phyloP scores from a whole-genome alignment of 2,797 vertebrate species.

The Salmo trutta region DNA sequence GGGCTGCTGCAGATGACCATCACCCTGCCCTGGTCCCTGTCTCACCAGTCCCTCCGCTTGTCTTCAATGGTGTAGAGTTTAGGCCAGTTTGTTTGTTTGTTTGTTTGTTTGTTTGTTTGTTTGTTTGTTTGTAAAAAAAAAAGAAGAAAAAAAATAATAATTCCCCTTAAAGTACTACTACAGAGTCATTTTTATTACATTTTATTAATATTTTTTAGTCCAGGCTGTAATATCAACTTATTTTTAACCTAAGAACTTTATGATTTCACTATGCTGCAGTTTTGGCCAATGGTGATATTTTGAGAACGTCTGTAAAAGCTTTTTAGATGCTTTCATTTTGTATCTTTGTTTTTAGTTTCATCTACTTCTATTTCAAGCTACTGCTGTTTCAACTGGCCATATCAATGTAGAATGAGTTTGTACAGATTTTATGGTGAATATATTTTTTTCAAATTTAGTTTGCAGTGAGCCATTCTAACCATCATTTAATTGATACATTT shows the following conservation, averaged over 20 bases:
- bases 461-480: constrained; percentile 67
- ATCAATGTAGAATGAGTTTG: constrained; percentile 67
- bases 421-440: constrained; percentile 72
- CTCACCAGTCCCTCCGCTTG: constrained; percentile 44
- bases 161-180: constrained; percentile 33
- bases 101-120: no score
- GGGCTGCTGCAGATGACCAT: constrained; percentile 95
- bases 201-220: constrained; percentile 42
- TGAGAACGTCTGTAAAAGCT: constrained; percentile 37
- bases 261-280: constrained; percentile 63
- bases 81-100: constrained; percentile 42
- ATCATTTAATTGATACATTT: constrained; percentile 50
- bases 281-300: constrained; percentile 59
- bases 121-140: no score
- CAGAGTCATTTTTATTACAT: constrained; percentile 38
- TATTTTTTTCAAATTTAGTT: constrained; percentile 66
- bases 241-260: constrained; percentile 63
- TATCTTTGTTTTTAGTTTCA: constrained; percentile 39
- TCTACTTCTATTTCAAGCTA: constrained; percentile 53
- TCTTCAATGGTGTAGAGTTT: constrained; percentile 67
- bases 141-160: no score
- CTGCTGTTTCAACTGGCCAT: constrained; percentile 68
- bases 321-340: constrained; percentile 58
- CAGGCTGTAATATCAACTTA: constrained; percentile 70
- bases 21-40: constrained; percentile 45